phyloP scores from a whole-genome alignment of 2,888 invertebrate species.

The Imbricaverruca yamaguchii region DNA sequence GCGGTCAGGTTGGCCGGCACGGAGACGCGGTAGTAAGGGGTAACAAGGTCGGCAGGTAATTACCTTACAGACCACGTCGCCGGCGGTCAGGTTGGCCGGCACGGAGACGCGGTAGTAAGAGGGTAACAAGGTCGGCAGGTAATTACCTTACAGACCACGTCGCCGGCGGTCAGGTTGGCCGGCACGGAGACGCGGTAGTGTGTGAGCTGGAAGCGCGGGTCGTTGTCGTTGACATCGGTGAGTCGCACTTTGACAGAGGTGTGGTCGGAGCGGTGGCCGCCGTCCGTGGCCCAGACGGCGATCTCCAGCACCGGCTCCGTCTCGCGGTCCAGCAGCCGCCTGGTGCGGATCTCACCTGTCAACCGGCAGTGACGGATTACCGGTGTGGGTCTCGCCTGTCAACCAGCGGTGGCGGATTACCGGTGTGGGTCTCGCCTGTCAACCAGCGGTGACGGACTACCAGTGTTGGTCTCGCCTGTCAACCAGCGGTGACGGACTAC shows the following conservation, averaged over 20 bases:
- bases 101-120: slow-evolving; percentile 41
- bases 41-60: too few relatives aligned
- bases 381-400: too few relatives aligned
- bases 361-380: too few relatives aligned
- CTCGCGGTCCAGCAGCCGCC: slow-evolving; percentile 46
- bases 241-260: slow-evolving; percentile 32
- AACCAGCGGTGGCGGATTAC: too few relatives aligned
- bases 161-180: too few relatives aligned
- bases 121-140: too few relatives aligned
- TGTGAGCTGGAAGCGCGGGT: slow-evolving; percentile 42
- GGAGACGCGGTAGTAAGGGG: slow-evolving; percentile 25
- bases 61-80: slow-evolving; percentile 37
- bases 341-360: too few relatives aligned
- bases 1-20: slow-evolving; percentile 32
- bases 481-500: too few relatives aligned
- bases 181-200: slow-evolving; percentile 28
- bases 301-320: slow-evolving; percentile 21
- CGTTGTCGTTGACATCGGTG: slow-evolving; percentile 40
- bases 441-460: too few relatives aligned
- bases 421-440: too few relatives aligned
- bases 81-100: slow-evolving; percentile 49
- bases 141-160: too few relatives aligned
- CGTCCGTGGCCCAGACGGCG: slow-evolving; percentile 31
- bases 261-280: slow-evolving; percentile 29
- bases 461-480: too few relatives aligned